Evolutionary conservation across 2,888 invertebrate species (phyloP), one percentile per base, ranked within the genome.

Genomic region (Amorpha juglandis): DNA sequence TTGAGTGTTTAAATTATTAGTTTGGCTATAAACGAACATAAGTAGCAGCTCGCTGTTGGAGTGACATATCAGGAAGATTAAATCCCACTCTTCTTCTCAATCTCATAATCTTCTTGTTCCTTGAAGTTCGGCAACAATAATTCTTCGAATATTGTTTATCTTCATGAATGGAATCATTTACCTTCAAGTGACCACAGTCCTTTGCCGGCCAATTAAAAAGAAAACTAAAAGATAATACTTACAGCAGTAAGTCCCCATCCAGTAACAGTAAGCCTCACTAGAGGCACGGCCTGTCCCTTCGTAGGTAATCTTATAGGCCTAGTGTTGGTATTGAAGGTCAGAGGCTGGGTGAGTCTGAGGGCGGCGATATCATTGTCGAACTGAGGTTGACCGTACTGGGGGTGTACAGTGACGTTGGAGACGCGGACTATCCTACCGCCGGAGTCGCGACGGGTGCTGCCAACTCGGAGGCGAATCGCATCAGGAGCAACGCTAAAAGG

Each of bases 181-280:
- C n/a, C n/a, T n/a, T n/a, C n/a, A n/a, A n/a, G n/a, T n/a, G n/a
- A n/a, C n/a, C n/a, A n/a, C n/a, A n/a, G n/a, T n/a, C n/a, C n/a
- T n/a, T n/a, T n/a, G n/a, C n/a, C n/a, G n/a, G n/a, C n/a, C n/a
- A n/a, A n/a, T n/a, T n/a, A n/a, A n/a, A n/a, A n/a, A n/a, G n/a
- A n/a, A n/a, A n/a, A n/a, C n/a, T n/a, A n/a, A n/a, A n/a, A 21
- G 21, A 2, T 33, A 27, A 67, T 70, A 84, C 88, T 86, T 70
- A 94, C 94, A 70, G 89, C 90, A 66, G 92, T 92, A 0, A 92
- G 76, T 0, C 94, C 94, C 94, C 94, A 94, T 0, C 94, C 94
- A 0, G 92, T 90, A 0, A 93, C 91, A 7, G 92, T 91, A 0
- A 94, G 77, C 63, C 91, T 77, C 0, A 91, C 91, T 0, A 92